A percentile compares a stretch with the other conserved stretches of the same genome.
Conservation (phyloP, 2,888 invertebrate species). For the Stramonita haemastoma region DNA sequence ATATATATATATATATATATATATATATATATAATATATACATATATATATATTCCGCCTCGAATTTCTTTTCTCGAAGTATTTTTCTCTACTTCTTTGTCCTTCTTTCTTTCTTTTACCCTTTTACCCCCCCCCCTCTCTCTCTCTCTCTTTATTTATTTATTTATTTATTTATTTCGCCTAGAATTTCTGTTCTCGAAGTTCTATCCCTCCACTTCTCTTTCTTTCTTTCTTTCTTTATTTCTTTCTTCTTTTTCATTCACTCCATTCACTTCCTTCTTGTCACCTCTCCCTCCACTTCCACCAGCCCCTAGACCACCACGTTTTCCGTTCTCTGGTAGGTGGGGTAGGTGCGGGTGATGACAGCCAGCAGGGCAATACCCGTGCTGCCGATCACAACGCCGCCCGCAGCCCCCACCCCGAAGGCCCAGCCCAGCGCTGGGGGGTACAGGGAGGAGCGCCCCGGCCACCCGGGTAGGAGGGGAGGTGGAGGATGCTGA, state of each 20-base stretch:
- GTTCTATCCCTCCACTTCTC: neutral
- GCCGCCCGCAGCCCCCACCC: conserved; percentile 28
- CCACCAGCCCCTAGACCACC: neutral
- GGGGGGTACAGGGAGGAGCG: conserved; percentile 35
- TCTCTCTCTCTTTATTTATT: too few species aligned
- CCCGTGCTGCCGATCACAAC: conserved; percentile 27
- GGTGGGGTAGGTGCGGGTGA: conserved; percentile 37
- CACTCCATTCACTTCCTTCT: neutral
- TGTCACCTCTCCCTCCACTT: neutral
- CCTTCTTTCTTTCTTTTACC: too few species aligned
- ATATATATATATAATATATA: too few species aligned
- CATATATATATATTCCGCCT: too few species aligned
- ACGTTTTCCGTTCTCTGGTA: conserved; percentile 38
- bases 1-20: too few species aligned
- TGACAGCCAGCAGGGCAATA: conserved; percentile 31
- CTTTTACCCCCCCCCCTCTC: too few species aligned
- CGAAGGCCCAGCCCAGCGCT: conserved; percentile 26
- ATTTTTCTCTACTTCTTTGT: too few species aligned
- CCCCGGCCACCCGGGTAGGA: neutral
- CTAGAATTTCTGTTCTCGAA: neutral
- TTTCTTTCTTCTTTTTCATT: neutral
- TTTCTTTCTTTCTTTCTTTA: neutral
- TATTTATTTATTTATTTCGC: neutral
- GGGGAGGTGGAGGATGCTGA: conserved; percentile 18
- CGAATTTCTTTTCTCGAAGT: too few species aligned